Base-by-base conservation (phyloP, 64 coral and sea anemone genomes). In the Stylophora pistillata region DNA sequence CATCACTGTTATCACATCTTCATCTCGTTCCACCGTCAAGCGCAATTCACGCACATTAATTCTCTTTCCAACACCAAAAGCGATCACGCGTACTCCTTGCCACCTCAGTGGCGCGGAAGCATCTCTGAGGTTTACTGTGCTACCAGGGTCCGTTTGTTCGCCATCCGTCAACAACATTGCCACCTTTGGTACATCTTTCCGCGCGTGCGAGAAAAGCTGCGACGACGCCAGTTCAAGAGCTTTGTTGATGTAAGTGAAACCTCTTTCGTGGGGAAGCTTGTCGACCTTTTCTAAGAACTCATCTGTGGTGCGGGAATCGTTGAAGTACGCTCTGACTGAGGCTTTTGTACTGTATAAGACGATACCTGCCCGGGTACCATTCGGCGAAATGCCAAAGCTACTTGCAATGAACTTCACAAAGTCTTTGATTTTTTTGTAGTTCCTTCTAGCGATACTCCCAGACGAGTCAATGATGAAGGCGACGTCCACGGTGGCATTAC, bases 401-500 rank as follows among this genome's bases (percentile, higher is more conserved):
- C 74, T 83, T 3, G 78, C 80, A 21, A 97, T 70, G 58, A 84
- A 69, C 72, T 90, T 89, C 4, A 93, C 90, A 1, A 91, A 87
- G 1, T 25, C 56, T 71, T 97, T 97, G 27, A 93, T 76, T 37
- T 89, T 76, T 15, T 23, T 58, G 52, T 93, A 97, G 71, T 86
- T 92, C 62, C 66, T 71, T 23, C 73, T 77, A 7, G 56, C 27
- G 26, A 97, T 93, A 62, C 91, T 97, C 28, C 89, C 87, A 0
- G 95, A 97, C 15, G 95, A 90, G 54, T 97, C 95, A 11, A 97
- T 88, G 30, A 97, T 97, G 54, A 97, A 97, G 31, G 87, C 95
- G 30, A 97, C 5, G 56, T 97, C 95, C 23, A 89, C 88, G 21
- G 20, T 83, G 16, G 74, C 77, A 29, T 78, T 74, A 54, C 95